These are phyloP conservation scores for Pammene aurita DNA, from an alignment of 2,888 invertebrate genomes.

Conservation along the genomic window DNA sequence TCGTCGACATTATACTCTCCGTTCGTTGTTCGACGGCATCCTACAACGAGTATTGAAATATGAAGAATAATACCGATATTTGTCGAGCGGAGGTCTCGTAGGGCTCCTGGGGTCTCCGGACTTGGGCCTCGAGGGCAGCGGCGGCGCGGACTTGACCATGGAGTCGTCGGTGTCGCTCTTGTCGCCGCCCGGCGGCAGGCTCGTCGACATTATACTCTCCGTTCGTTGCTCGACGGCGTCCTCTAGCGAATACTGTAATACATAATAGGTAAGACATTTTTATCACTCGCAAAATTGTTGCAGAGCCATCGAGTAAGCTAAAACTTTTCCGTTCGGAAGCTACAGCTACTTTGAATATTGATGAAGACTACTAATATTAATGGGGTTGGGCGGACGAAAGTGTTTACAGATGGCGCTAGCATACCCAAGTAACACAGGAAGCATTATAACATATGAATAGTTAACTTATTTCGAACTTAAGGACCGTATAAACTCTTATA, in stretches of 20 bases:
- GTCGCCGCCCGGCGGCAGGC: conserved; percentile 52
- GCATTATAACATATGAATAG: too few relatives aligned
- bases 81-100: conserved; percentile 62
- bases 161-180: conserved; percentile 54
- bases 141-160: conserved; percentile 73
- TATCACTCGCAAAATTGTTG: too few relatives aligned
- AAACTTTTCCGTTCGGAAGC: too few relatives aligned
- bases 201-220: conserved; percentile 66
- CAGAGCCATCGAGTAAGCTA: too few relatives aligned
- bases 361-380: too few relatives aligned
- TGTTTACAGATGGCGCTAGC: too few relatives aligned
- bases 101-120: conserved; percentile 76
- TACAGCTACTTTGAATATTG: too few relatives aligned
- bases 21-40: conserved; percentile 60
- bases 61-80: conserved; percentile 53
- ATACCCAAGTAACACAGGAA: too few relatives aligned
- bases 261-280: conserved; percentile 3
- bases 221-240: conserved; percentile 60
- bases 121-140: conserved; percentile 68
- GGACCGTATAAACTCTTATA: too few relatives aligned
- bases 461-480: too few relatives aligned
- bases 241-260: conserved; percentile 67
- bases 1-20: conserved; percentile 66
- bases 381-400: too few relatives aligned
- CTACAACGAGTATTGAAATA: conserved; percentile 66